Evolutionary conservation across 2,888 invertebrate genomes (phyloP).

Genomic region (Scelioninae gen. 1): DNA sequence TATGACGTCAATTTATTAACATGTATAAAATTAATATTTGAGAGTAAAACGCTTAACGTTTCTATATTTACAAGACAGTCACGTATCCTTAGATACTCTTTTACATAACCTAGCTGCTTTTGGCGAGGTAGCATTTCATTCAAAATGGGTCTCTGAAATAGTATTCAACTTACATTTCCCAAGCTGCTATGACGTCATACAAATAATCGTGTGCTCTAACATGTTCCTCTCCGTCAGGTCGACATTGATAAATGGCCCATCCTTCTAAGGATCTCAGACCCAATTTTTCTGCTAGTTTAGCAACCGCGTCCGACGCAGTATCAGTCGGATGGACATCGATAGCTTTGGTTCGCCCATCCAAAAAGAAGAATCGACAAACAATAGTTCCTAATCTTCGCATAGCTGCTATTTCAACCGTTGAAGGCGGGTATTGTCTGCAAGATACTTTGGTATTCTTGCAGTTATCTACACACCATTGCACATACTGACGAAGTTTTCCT

Average conservation of each 20-base stretch:
- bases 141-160: neutral
- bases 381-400: conserved; percentile 96
- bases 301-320: conserved; percentile 95
- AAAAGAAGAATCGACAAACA: conserved; percentile 96
- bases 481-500: conserved; percentile 91
- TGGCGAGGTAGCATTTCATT: conserved; percentile 11
- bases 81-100: conserved; percentile 5
- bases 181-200: conserved; percentile 96
- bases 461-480: conserved; percentile 97
- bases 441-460: conserved; percentile 93
- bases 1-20: neutral
- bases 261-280: conserved; percentile 93
- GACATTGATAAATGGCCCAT: conserved; percentile 97
- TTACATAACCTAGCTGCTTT: neutral
- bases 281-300: conserved; percentile 94
- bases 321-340: conserved; percentile 98
- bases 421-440: conserved; percentile 93
- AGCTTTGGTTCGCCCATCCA: conserved; percentile 97
- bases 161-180: conserved; percentile 91
- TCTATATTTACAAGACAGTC: neutral
- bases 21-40: neutral
- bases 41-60: neutral
- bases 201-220: conserved; percentile 95
- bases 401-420: conserved; percentile 96
- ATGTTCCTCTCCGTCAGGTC: conserved; percentile 94